Evolutionary conservation across 2,888 invertebrate genomes (phyloP), one percentile per base, ranked within the genome.

Genomic region (Noctua janthina): DNA sequence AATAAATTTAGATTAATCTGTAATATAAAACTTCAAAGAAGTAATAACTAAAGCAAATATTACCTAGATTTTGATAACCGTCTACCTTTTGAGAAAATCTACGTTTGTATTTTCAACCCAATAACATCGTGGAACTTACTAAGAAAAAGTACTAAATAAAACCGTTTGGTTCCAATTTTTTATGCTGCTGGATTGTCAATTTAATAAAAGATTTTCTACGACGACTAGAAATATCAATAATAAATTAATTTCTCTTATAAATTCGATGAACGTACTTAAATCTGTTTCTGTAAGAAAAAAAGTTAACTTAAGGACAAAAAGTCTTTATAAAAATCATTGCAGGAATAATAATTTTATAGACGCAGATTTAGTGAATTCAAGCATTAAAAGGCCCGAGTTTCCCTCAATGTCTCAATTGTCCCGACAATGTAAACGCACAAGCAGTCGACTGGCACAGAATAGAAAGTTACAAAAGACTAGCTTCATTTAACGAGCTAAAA

Each of bases 331-430:
- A 80, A 62, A 80, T 74, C 23, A 59, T 62, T 69, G 54, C 23
- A 20, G 35, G 17, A 64, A 70, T 81, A 54, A 56, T 81, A 70
- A 76, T 76, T 66, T 66, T 10, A 70, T n/a, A n/a, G 66, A 29
- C 39, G 20, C 69, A 39, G 20, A 81, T 59, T 81, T 15, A 46
- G 74, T 71, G 59, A 83, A 71, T 79, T 70, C 43, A 51, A 79
- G 51, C 83, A 83, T 79, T 71, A 83, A 83, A 82, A 79, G 68
- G 82, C n/a, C 66, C 78, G 69, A 78, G 78, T 79, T 83, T 74
- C 66, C 29, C 72, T 76, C 77, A 77, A 84, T 77, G 66, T 83
- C 83, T 83, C 83, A 83, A 83, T 77, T 68, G 74, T 71, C n/a
- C 56, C 35, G 82, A 73, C 82, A 75, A 77, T 75, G 81, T 74